phyloP scores from a whole-genome alignment of 2,888 invertebrate species.

The Linyphia triangularis region DNA sequence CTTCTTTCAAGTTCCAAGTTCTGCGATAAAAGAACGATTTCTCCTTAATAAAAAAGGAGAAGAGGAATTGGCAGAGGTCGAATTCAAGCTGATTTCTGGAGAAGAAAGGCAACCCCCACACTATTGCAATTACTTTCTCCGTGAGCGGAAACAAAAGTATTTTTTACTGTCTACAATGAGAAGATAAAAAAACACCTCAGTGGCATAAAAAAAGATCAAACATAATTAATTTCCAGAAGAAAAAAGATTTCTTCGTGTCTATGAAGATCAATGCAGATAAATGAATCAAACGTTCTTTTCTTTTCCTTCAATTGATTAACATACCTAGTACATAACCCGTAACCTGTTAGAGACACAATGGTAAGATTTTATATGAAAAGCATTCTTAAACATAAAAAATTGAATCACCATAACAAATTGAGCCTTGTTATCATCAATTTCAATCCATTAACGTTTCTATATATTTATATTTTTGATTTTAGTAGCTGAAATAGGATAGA shows the following conservation, averaged over 20 bases:
- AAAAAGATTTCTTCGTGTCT: neutral
- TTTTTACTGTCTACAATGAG: neutral
- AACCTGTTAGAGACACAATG: no score
- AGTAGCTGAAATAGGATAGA: no score
- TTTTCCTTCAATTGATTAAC: neutral
- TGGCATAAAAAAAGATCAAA: neutral
- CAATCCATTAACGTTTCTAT: no score
- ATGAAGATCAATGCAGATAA: neutral
- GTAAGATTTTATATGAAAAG: no score
- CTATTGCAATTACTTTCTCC: neutral
- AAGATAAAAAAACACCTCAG: neutral
- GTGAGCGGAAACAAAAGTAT: neutral
- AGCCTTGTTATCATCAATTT: no score
- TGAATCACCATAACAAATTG: no score
- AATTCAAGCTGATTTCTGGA: no score
- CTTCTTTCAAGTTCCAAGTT: neutral
- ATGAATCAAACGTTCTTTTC: neutral
- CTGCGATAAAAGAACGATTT: neutral
- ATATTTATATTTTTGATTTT: no score
- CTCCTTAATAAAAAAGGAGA: neutral
- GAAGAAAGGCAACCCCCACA: neutral
- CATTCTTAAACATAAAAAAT: no score
- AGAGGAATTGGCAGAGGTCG: neutral
- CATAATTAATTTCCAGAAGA: neutral
- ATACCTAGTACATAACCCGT: neutral